Evolutionary conservation across 2,797 vertebrate genomes (phyloP).

Genomic region (Philypnodon macrostomus): DNA sequence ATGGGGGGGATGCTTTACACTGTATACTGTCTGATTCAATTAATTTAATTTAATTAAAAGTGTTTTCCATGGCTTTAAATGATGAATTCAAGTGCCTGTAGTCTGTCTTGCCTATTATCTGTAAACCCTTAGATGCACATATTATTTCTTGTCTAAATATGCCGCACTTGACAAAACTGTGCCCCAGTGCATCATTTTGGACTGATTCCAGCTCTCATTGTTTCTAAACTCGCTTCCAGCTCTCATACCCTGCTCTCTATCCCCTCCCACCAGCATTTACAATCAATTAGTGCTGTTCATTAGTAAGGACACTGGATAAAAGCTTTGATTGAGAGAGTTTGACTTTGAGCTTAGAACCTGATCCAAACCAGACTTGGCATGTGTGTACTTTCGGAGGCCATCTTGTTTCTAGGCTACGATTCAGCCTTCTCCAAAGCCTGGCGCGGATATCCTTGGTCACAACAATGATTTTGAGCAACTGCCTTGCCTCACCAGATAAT

Average conservation of each 20-base stretch:
- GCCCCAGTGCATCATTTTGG: slow-evolving; percentile 54
- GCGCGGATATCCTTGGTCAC: slow-evolving; percentile 43
- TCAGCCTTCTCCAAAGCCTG: slow-evolving; percentile 28
- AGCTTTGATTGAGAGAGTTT: slow-evolving; percentile 64
- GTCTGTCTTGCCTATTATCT: too few relatives aligned
- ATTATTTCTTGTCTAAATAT: not conserved
- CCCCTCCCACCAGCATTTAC: slow-evolving; percentile 69
- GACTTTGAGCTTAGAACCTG: slow-evolving; percentile 55
- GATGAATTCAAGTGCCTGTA: too few relatives aligned
- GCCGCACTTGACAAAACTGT: slow-evolving; percentile 20
- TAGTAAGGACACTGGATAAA: slow-evolving; percentile 62
- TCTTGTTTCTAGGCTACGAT: slow-evolving; percentile 43
- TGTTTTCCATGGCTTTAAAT: too few relatives aligned
- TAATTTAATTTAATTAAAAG: too few relatives aligned
- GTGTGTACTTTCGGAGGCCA: too few relatives aligned
- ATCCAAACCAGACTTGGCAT: slow-evolving; percentile 43
- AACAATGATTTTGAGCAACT: slow-evolving; percentile 38
- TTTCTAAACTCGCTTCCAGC: slow-evolving; percentile 31
- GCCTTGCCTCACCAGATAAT: slow-evolving; percentile 4
- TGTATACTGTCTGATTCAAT: too few relatives aligned
- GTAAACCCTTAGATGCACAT: too few relatives aligned
- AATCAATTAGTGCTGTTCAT: slow-evolving; percentile 79
- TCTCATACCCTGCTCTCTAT: slow-evolving; percentile 44
- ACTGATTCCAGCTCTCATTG: slow-evolving; percentile 45
- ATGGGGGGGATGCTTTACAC: too few relatives aligned